Evolutionary conservation across 2,797 vertebrate species (phyloP), one percentile per base, ranked within the genome.

Genomic region (Sebastes itinus): DNA sequence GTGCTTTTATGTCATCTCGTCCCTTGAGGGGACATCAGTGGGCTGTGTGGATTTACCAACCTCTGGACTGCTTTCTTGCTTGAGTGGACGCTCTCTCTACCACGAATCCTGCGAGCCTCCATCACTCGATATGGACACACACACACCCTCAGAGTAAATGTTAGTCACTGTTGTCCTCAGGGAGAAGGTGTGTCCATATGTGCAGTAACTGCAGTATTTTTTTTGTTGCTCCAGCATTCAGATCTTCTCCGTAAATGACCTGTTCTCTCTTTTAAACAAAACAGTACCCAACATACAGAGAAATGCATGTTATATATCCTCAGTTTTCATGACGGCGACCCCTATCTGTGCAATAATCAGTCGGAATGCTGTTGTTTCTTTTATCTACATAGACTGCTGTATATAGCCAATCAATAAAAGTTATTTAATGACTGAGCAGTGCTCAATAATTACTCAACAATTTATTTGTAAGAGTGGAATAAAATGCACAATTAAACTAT

Each of bases 1-100:
- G 78, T 72, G 70, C 52, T 46, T 52, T 62, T 55, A 70, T 81
- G 83, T 86, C 71, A 49, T 80, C 30, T 42, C 20, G 10, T 86
- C 85, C 86, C 82, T 83, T 11, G 61, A 74, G 90, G 88, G 75
- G 62, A 85, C 87, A 92, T 89, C 90, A 92, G 83, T 84, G 76
- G 63, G 66, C 70, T 87, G 68, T 83, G 89, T 67, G 86, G 80
- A 82, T 87, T 89, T 89, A 87, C 73, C 75, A 72, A 90, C 91
- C 89, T 89, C 81, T 88, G 80, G 81, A 84, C 84, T 89, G 25
- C 74, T 90, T 89, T 85, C 87, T 79, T 90, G 87, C 84, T 90
- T 90, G 84, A 92, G 46, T 83, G 86, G 75, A 72, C 30, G 16
- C 56, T 72, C 70, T 81, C 72, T 84, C 74, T 67, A 46, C 71